Evolutionary conservation across 37 sponge, comb jelly and placozoan species (phyloP).

Genomic region (Beroe forskalii): DNA sequence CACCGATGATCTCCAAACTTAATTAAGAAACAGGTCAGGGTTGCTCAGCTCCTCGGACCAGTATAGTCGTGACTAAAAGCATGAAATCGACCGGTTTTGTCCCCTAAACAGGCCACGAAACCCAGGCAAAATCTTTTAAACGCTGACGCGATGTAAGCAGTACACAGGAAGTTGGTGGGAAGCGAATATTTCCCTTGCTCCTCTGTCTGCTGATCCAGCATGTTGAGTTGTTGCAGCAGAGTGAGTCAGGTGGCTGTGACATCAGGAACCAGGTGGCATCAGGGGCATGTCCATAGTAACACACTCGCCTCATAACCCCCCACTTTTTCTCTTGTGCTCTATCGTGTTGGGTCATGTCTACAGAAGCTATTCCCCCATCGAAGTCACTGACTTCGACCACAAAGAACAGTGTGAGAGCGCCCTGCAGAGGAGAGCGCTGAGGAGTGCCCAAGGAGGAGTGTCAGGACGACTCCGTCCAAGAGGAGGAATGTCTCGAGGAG

Average conservation of each 20-base stretch:
- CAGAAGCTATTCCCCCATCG: neutral
- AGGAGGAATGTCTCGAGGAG: no score
- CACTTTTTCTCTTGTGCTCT: neutral
- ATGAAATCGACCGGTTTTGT: no score
- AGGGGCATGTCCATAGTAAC: neutral
- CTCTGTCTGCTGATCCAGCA: no score
- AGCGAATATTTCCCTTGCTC: no score
- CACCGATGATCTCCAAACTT: neutral
- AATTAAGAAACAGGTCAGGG: neutral
- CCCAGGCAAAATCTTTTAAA: no score
- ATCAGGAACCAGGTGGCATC: neutral
- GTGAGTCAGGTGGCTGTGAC: neutral
- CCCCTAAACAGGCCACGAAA: no score
- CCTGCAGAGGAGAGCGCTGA: neutral
- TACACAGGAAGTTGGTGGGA: no score
- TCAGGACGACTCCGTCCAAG: no score
- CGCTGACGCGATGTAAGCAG: no score
- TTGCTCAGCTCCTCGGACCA: no score
- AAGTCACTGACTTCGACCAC: neutral
- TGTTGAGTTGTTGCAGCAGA: no score
- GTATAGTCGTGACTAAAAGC: no score
- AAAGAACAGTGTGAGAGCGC: neutral
- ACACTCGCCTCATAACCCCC: neutral
- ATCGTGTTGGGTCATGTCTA: neutral
- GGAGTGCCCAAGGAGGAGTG: neutral